Evolutionary conservation across 2,113 vertebrate genomes (phyloP).

Genomic region (Notarius lentiginosus): DNA sequence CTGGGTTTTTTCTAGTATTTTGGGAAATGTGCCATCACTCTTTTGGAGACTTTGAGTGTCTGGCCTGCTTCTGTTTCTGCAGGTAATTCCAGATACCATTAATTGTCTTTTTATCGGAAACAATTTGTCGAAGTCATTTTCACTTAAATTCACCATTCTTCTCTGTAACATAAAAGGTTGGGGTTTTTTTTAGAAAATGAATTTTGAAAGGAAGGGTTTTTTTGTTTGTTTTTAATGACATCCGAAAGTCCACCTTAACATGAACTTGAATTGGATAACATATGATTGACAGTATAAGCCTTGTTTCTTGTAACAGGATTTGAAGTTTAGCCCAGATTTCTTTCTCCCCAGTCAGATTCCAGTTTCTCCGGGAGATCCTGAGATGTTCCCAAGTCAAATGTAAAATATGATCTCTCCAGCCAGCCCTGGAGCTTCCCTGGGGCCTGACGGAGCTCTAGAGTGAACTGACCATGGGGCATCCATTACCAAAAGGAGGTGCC

Average conservation of each 20-base stretch:
- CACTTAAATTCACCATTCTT: not conserved
- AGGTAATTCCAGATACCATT: not conserved
- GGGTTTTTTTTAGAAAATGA: too few species aligned
- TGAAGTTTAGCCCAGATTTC: not conserved
- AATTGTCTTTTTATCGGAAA: not conserved
- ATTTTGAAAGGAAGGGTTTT: too few species aligned
- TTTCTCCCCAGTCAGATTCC: not conserved
- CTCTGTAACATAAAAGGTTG: too few species aligned
- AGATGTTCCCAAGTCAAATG: not conserved
- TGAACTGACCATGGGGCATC: not conserved
- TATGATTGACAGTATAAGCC: not conserved
- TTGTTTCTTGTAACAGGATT: not conserved
- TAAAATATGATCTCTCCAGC: not conserved
- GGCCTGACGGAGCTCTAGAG: too few species aligned
- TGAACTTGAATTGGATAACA: not conserved
- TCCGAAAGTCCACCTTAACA: too few species aligned
- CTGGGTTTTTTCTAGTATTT: too few species aligned
- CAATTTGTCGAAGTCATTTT: not conserved
- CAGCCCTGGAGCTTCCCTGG: not conserved
- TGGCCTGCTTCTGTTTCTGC: not conserved
- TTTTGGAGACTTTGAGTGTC: not conserved
- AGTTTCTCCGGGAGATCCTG: not conserved
- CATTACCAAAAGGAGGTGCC: not conserved
- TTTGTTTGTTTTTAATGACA: too few species aligned
- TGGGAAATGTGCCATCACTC: not conserved